A percentile compares a stretch with the other conserved stretches of the same genome.
These are phyloP conservation scores for Meteorus colon DNA, from an alignment of 2,888 invertebrate species.

Conservation along the genomic window DNA sequence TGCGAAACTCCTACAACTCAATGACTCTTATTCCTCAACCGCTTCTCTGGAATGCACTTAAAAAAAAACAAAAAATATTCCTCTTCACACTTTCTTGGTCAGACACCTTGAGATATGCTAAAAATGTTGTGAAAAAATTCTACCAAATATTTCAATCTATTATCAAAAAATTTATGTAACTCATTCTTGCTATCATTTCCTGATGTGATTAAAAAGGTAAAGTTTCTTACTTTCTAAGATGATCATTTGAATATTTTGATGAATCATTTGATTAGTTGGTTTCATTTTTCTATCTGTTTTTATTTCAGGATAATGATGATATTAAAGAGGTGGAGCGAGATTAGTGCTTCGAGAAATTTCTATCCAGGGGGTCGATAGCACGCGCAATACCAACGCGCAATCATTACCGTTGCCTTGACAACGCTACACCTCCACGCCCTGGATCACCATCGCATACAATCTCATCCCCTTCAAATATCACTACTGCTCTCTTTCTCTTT, in stretches of 20 bases:
- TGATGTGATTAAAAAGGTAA: too few relatives aligned
- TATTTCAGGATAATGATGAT: not conserved
- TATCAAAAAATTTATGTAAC: too few relatives aligned
- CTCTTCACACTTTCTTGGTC: not conserved
- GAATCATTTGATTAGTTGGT: too few relatives aligned
- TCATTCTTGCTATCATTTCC: too few relatives aligned
- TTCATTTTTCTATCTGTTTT: not conserved
- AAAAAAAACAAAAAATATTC: constrained; percentile 2
- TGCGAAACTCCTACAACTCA: not conserved
- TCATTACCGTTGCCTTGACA: constrained; percentile 61
- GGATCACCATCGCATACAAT: constrained; percentile 52
- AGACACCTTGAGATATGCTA: not conserved
- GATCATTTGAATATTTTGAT: too few relatives aligned
- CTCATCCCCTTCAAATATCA: constrained; percentile 5
- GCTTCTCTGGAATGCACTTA: not conserved
- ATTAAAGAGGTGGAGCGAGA: constrained; percentile 4
- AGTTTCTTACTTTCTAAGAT: too few relatives aligned
- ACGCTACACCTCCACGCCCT: constrained; percentile 58
- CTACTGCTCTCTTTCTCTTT: not conserved
- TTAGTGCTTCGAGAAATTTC: constrained; percentile 22
- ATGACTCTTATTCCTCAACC: not conserved
- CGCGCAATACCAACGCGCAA: constrained; percentile 54
- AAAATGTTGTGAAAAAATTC: not conserved
- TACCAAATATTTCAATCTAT: too few relatives aligned
- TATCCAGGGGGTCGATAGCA: constrained; percentile 59